Percentiles rank a stretch among this genome's conserved stretches.
Conservation (phyloP, 1,140 invertebrate species). For the Stegodyphus dumicola region DNA sequence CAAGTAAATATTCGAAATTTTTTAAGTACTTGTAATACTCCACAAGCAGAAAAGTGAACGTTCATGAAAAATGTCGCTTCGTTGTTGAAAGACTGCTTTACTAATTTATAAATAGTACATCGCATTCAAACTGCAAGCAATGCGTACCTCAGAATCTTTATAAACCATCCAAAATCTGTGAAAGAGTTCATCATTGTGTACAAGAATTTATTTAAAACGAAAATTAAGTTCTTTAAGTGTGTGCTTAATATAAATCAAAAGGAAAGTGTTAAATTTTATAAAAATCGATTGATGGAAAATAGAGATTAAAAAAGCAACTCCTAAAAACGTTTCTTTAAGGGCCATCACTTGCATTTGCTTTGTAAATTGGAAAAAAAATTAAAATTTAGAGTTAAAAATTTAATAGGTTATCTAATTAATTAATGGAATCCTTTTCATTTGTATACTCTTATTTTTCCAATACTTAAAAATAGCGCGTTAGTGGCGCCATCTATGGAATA, state of each 20-base stretch:
- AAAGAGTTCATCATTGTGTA: not conserved
- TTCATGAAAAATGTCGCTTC: constrained; percentile 18
- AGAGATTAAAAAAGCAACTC: no score
- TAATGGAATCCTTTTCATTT: no score
- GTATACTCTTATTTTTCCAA: no score
- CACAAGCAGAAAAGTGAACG: constrained; percentile 2
- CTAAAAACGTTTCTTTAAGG: no score
- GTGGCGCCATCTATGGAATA: no score
- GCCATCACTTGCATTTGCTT: no score
- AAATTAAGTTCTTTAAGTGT: not conserved
- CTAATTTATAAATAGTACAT: not conserved
- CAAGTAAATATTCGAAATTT: not conserved
- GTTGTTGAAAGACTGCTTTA: constrained; percentile 41
- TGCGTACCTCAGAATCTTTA: not conserved
- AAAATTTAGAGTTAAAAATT: no score
- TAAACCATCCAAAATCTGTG: not conserved
- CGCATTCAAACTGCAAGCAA: no score
- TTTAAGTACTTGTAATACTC: constrained; percentile 28
- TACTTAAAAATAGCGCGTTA: no score
- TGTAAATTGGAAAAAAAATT: no score
- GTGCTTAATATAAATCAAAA: not conserved
- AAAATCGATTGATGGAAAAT: no score
- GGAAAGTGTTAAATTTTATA: not conserved
- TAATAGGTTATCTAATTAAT: no score
- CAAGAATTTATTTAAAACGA: not conserved